Percentiles rank a stretch among this genome's conserved stretches.
These are phyloP conservation scores for Ciona savignyi DNA, from an alignment of 23 tunicate genomes.

Conservation along the genomic window DNA sequence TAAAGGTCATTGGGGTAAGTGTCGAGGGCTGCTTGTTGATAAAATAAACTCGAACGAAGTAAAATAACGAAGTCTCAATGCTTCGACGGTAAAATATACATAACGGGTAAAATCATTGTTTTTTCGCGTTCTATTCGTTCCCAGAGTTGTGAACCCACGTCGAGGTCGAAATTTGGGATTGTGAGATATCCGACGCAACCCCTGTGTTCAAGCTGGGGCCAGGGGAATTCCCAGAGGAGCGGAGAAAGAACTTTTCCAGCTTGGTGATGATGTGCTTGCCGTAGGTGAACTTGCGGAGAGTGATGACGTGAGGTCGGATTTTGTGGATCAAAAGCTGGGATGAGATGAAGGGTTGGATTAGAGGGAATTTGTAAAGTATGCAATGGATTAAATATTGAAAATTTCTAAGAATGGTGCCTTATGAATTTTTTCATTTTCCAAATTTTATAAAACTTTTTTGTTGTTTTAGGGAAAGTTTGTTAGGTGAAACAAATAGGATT, in stretches of 20 bases:
- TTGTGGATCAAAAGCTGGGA: conserved; percentile 68
- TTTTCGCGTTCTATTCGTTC: neutral
- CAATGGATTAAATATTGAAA: neutral
- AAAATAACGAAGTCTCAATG: conserved; percentile 10
- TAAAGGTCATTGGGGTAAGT: neutral
- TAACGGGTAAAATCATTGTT: neutral
- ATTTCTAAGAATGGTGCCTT: too few relatives aligned
- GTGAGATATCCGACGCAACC: conserved; percentile 3
- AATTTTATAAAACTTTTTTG: too few relatives aligned
- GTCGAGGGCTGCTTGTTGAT: neutral
- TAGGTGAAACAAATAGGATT: too few relatives aligned
- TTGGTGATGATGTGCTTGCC: conserved; percentile 99
- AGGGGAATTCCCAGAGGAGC: conserved; percentile 13
- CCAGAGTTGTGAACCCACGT: conserved; percentile 16
- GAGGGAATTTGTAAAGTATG: neutral
- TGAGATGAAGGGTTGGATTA: neutral
- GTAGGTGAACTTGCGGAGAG: conserved; percentile 86
- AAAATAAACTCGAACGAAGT: neutral
- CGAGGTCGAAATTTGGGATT: conserved; percentile 22
- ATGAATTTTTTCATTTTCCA: too few relatives aligned
- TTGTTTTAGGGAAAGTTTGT: too few relatives aligned
- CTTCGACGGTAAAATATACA: neutral
- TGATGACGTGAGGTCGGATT: conserved; percentile 81
- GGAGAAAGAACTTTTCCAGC: conserved; percentile 78
- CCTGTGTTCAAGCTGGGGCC: conserved; percentile 11